Conservation (phyloP, 2,888 invertebrate genomes). For the Eledona agricola region DNA sequence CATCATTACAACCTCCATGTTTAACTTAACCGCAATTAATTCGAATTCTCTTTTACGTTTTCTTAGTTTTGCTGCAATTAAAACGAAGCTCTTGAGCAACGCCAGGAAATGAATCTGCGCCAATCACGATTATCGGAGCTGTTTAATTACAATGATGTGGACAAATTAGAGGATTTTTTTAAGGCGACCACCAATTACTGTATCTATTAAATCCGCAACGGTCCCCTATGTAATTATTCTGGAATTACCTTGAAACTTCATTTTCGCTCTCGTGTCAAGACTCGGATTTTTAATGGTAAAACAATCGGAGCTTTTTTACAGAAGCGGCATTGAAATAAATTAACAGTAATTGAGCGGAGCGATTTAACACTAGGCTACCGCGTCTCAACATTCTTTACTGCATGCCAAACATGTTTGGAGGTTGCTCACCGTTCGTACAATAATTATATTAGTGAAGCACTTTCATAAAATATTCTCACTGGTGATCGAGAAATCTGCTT, state of each 20-base stretch:
- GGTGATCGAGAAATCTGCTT: too few relatives aligned
- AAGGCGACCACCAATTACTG: constrained; percentile 16
- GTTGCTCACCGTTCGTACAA: too few relatives aligned
- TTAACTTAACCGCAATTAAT: constrained; percentile 33
- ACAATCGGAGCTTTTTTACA: constrained; percentile 10
- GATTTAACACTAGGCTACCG: background rate
- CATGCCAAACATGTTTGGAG: too few relatives aligned
- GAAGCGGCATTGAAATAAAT: constrained; percentile 19
- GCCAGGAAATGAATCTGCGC: constrained; percentile 13
- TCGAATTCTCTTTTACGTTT: constrained; percentile 1
- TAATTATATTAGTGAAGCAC: too few relatives aligned
- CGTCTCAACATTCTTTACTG: constrained; percentile 12
- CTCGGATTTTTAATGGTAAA: constrained; percentile 3
- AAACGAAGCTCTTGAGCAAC: constrained; percentile 6
- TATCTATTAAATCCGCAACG: constrained; percentile 13
- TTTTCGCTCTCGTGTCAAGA: constrained; percentile 15
- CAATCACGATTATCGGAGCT: constrained; percentile 8
- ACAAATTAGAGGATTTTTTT: constrained; percentile 21
- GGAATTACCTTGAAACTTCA: constrained; percentile 19
- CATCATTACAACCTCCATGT: constrained; percentile 34
- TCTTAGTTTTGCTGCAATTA: constrained; percentile 4
- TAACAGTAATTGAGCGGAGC: constrained; percentile 5
- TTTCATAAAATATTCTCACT: too few relatives aligned
- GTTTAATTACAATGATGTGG: constrained; percentile 11
- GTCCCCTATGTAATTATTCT: constrained; percentile 14